These are phyloP conservation scores for Montifringilla adamsi DNA, from an alignment of 2,113 vertebrate species.

Conservation along the genomic window DNA sequence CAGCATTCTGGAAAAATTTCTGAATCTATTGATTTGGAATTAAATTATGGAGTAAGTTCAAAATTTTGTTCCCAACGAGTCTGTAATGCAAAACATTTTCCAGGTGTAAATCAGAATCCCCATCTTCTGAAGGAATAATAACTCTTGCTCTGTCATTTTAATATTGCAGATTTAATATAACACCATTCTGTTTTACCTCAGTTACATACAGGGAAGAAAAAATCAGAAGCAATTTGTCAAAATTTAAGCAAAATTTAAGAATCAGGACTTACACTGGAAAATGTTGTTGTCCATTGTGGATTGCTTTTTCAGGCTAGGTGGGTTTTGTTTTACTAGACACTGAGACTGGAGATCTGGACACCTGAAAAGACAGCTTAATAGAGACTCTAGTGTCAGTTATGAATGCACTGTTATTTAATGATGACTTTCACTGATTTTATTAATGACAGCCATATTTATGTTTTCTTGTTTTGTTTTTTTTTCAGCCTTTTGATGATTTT, in stretches of 20 bases:
- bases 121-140: not conserved
- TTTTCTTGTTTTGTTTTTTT: not conserved
- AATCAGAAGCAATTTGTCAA: not conserved
- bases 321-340: not conserved
- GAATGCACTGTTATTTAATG: not conserved
- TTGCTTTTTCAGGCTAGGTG: not conserved
- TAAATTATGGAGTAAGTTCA: not conserved
- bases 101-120: not conserved
- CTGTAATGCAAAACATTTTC: not conserved
- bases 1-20: not conserved
- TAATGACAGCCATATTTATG: not conserved
- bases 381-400: not conserved
- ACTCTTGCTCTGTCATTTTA: not conserved
- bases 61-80: not conserved
- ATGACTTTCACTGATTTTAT: not conserved
- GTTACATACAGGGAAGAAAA: not conserved
- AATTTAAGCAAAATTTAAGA: not conserved
- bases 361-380: not conserved
- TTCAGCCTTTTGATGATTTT: slow-evolving; percentile 90
- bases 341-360: not conserved
- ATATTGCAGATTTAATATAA: not conserved
- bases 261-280: not conserved
- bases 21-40: not conserved
- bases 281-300: not conserved
- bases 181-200: not conserved